Evolutionary conservation across 2,888 invertebrate species (phyloP), one percentile per base, ranked within the genome.

Genomic region (Agrenia bidenticulata): DNA sequence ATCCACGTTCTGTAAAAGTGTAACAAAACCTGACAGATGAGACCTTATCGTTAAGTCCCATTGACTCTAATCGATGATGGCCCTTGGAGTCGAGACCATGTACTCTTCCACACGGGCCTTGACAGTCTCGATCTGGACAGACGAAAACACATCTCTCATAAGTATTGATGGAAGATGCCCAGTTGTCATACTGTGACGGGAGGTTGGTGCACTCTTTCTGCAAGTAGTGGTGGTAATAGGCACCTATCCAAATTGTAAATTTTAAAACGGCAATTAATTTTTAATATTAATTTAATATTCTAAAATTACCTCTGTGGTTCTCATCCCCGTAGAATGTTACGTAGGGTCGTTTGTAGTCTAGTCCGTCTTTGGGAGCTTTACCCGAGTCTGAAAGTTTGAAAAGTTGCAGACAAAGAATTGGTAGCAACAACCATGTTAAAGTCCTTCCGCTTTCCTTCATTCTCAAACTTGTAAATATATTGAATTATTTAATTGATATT

Each of bases 11-110:
- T 19, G 58, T 9, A 59, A 63, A 63, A 13, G 58, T 51, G 27
- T 70, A 63, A 37, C 70, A 70, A 37, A 59, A 66, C 27, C 65
- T 70, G 4, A 70, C 50, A 19, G 67, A 67, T 0, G 67, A 67
- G 19, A 67, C 53, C 15, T 63, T 63, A 19, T 70, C 70, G 53
- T 70, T 70, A 13, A 70, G 54, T 2, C 42, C 54, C n/a, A 63
- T 51, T 7, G 50, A 37, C 17, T 50, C 54, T 9, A 70, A 27
- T 55, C 67, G 61, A 15, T 58, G 49, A n/a, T 56, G 54, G 4
- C 69, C 69, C 15, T 66, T 66, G 19, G 64, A 37, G 13, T 63
- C 66, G 15, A 65, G 65, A 32, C 60, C 56, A 23, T 67, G 39
- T 1, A 55, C 32, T 27, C 32, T 51, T 2, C 13, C 45, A 50